Percentiles rank a stretch among this genome's conserved stretches.
Evolutionary conservation across 2,888 invertebrate genomes (phyloP).

Genomic region (Pristionchus exspectatus): DNA sequence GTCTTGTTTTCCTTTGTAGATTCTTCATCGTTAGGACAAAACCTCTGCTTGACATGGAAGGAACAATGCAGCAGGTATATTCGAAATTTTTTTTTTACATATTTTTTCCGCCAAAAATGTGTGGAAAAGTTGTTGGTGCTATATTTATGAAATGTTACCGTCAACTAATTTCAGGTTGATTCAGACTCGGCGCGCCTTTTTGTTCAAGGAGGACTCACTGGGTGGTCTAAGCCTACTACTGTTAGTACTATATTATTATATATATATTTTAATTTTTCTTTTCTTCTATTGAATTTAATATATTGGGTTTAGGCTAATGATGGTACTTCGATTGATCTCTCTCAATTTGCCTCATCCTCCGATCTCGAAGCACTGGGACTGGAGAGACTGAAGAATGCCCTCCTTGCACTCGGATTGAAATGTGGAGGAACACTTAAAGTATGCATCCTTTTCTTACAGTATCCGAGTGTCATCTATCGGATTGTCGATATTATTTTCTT

Average conservation of each 20-base stretch:
- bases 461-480: neutral
- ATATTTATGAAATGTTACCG: neutral
- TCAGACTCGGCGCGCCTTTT: neutral
- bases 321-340: slow-evolving; percentile 98
- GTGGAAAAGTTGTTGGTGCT: neutral
- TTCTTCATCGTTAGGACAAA: slow-evolving; percentile 73
- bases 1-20: slow-evolving; percentile 21
- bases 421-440: slow-evolving; percentile 87
- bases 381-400: slow-evolving; percentile 95
- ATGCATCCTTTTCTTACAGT: neutral
- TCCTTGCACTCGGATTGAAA: slow-evolving; percentile 96
- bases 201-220: slow-evolving; percentile 34
- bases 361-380: slow-evolving; percentile 96
- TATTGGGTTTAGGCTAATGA: slow-evolving; percentile 60
- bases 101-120: neutral
- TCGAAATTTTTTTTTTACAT: slow-evolving; percentile 55
- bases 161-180: neutral
- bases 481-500: neutral
- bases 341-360: slow-evolving; percentile 96
- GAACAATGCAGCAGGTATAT: slow-evolving; percentile 60
- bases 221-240: slow-evolving; percentile 82
- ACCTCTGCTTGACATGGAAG: slow-evolving; percentile 71
- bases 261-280: neutral
- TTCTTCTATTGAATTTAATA: neutral
- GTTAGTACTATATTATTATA: slow-evolving; percentile 80